phyloP scores from a whole-genome alignment of 1,140 invertebrate species.

The Eriosoma lanigerum region DNA sequence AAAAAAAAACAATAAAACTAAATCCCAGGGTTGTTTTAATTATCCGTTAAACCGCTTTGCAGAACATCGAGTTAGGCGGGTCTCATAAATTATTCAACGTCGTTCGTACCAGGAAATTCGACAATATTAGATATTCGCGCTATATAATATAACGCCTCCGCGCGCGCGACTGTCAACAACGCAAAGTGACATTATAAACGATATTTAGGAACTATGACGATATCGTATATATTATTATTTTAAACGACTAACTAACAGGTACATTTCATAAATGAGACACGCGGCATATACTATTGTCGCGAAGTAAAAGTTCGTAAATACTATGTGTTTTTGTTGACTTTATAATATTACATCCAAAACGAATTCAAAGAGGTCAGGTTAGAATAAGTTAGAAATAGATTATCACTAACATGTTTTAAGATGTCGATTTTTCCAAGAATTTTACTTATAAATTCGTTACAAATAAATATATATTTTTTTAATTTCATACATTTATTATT shows the following conservation, averaged over 20 bases:
- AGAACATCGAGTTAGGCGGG: constrained; percentile 1
- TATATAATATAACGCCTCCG: constrained; percentile 1
- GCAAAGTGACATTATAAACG: constrained; percentile 18
- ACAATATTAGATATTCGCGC: constrained; percentile 16
- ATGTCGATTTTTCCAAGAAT: no score
- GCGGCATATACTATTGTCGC: no score
- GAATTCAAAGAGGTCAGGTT: no score
- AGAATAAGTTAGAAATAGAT: no score
- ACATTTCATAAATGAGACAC: constrained; percentile 21
- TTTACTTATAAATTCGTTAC: no score
- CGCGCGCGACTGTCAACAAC: constrained; percentile 2
- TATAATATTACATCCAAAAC: no score
- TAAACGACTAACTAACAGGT: constrained; percentile 1
- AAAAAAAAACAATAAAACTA: not conserved
- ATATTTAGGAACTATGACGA: constrained; percentile 19
- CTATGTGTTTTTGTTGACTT: not conserved
- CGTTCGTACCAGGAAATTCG: constrained; percentile 11
- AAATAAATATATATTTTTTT: no score
- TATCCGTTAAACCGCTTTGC: not conserved
- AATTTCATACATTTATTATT: no score
- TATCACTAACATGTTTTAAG: no score
- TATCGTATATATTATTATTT: no score
- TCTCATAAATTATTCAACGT: constrained; percentile 21
- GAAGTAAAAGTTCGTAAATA: constrained; percentile 32
- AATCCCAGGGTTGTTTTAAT: constrained; percentile 21